These are phyloP conservation scores for Ornithorhynchus anatinus DNA, from an alignment of 2,113 vertebrate genomes.

Conservation along the genomic window DNA sequence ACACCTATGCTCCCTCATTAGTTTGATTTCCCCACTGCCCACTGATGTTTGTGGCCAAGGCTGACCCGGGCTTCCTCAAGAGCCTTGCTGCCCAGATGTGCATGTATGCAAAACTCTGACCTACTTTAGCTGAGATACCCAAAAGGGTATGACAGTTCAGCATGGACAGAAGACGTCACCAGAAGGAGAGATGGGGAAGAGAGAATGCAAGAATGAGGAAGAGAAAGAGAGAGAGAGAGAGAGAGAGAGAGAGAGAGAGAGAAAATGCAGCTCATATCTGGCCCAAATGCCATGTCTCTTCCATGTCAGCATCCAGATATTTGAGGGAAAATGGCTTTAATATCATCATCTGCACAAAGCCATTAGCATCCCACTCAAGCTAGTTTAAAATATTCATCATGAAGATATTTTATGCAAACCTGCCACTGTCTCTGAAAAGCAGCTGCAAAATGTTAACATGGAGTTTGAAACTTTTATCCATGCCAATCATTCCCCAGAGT, in stretches of 20 bases:
- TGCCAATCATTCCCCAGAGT: rapidly evolving
- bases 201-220: too few relatives aligned
- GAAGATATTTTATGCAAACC: slow-evolving; percentile 31
- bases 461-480: background rate
- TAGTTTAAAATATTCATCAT: slow-evolving; percentile 38
- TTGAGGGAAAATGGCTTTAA: background rate
- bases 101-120: too few relatives aligned
- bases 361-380: slow-evolving; percentile 25
- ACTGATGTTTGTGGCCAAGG: too few relatives aligned
- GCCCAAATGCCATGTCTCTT: background rate
- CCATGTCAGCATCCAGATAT: slow-evolving; percentile 9
- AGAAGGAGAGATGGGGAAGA: too few relatives aligned
- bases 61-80: too few relatives aligned
- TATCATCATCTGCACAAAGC: slow-evolving; percentile 39
- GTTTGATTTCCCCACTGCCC: too few relatives aligned
- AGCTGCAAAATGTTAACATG: background rate
- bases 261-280: too few relatives aligned
- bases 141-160: too few relatives aligned
- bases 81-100: too few relatives aligned
- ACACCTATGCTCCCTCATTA: too few relatives aligned
- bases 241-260: background rate
- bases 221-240: background rate
- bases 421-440: background rate
- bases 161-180: too few relatives aligned
- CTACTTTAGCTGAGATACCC: too few relatives aligned